Evolutionary conservation across 2,888 invertebrate species (phyloP), one percentile per base, ranked within the genome.

Genomic region (Apamea epomidion): DNA sequence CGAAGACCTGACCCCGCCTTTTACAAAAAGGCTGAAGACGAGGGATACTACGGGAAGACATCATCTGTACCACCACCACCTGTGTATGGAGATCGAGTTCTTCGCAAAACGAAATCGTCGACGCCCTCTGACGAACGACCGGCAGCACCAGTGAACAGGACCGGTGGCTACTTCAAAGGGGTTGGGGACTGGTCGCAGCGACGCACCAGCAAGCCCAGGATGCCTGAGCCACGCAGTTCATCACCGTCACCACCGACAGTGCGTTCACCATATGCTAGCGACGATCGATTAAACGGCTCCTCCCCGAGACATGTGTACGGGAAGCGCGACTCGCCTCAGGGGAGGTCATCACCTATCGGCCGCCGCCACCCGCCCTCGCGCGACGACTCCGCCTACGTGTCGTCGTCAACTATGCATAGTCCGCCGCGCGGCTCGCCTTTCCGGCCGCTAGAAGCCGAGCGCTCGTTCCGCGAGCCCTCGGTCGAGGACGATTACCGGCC

Each of bases 161-260:
- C 94, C 78, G 97, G 95, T 87, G 97, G 98, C 72, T 98, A 98
- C 91, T 98, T 97, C 91, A 98, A 98, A 89, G 98, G 98, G 42
- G 98, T 98, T 78, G 98, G 98, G 76, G 98, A 98, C 91, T 98
- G 98, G 98, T 98, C 98, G 2, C 98, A 98, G 91, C 97, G 98
- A 78, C 97, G 97, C 74, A 97, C 97, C 65, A 95, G 93, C 76
- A 97, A 97, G 76, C 97, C 97, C 14, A 95, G 95, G 83, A 96
- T 97, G 96, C 97, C 97, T 10, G 96, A 97, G 83, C 97, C 97
- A 88, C 93, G 97, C 48, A 97, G 97, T 83, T 94, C 96, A 2
- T 97, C 97, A 72, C 94, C 97, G 16, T 96, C 97, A 68, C 92
- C 97, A 87, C 93, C 97, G 79, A 93, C 96, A 81, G 93, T 95